Evolutionary conservation across 2,888 invertebrate genomes (phyloP), one percentile per base, ranked within the genome.

Genomic region (Brenthis hecate): DNA sequence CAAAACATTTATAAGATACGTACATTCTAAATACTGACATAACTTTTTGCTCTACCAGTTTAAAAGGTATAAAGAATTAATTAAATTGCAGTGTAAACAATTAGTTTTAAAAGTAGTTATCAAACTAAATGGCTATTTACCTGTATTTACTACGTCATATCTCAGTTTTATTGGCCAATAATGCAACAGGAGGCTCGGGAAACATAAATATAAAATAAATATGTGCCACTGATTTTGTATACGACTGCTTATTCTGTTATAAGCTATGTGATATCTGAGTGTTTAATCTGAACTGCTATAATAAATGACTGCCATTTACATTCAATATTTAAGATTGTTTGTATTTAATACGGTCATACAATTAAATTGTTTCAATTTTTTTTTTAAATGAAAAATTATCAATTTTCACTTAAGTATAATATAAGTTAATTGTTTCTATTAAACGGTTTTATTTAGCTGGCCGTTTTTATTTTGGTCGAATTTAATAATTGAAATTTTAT

Each of bases 201-300:
- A 61, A 64, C 65, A 67, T 72, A 61, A 67, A 69, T 61, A 68
- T 51, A 50, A 36, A 55, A 66, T 65, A 63, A 65, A 72, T 70
- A 70, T 51, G 60, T 67, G 55, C 65, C 65, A 72, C 62, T 68
- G 67, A 70, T 72, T 70, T 70, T 70, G 64, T 72, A 69, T 67
- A 62, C 53, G 53, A 65, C 43, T 50, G 19, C 51, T 47, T 56
- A 54, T 60, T 61, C 16, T 53, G 56, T 51, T 60, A 47, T 50
- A n/a, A 66, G 55, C 61, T 55, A 56, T 61, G 55, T 55, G 23
- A 55, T 66, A 55, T 60, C 54, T 61, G 6, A 14, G 23, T 56
- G 13, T 19, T 50, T 55, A 13, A 66, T 66, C 66, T 61, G 48
- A 13, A 13, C 32, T 32, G 47, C 16, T 58, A 3, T 16, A 50